A percentile compares a stretch with the other conserved stretches of the same genome.
Evolutionary conservation across 2,888 invertebrate genomes (phyloP).

Genomic region (Drosophila koepferae): DNA sequence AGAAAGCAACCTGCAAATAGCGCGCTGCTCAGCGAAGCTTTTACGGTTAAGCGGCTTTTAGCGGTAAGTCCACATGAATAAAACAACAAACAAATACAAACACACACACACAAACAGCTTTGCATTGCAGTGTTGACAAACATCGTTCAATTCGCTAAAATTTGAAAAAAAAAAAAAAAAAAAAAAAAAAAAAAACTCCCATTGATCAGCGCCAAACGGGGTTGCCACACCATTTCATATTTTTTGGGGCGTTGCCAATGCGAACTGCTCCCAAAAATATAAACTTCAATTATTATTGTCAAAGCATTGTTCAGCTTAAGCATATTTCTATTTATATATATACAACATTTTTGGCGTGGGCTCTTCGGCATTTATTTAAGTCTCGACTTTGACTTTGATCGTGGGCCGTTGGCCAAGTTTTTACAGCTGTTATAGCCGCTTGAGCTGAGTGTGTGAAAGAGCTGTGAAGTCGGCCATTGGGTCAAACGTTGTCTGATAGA

Average conservation of each 20-base stretch:
- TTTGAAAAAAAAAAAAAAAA: background rate
- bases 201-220: conserved; percentile 37
- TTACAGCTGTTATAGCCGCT: conserved; percentile 17
- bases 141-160: conserved; percentile 44
- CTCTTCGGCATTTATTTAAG: conserved; percentile 51
- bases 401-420: conserved; percentile 68
- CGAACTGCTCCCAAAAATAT: conserved; percentile 63
- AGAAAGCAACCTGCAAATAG: conserved; percentile 77
- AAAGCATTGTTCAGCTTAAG: conserved; percentile 56
- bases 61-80: conserved; percentile 74
- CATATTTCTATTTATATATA: conserved; percentile 13
- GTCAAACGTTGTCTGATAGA: conserved; percentile 76
- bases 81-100: conserved; percentile 31
- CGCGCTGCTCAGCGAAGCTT: conserved; percentile 69
- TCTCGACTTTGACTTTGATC: conserved; percentile 54
- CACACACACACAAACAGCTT: conserved; percentile 1
- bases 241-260: conserved; percentile 73
- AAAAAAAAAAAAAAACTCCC: conserved; percentile 18
- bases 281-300: conserved; percentile 54
- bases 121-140: conserved; percentile 22
- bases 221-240: conserved; percentile 18
- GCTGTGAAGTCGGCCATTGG: conserved; percentile 80
- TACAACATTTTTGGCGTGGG: conserved; percentile 46
- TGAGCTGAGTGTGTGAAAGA: conserved; percentile 53
- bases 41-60: conserved; percentile 81